Conservation (phyloP, 2,113 vertebrate genomes). For the Castor canadensis region DNA sequence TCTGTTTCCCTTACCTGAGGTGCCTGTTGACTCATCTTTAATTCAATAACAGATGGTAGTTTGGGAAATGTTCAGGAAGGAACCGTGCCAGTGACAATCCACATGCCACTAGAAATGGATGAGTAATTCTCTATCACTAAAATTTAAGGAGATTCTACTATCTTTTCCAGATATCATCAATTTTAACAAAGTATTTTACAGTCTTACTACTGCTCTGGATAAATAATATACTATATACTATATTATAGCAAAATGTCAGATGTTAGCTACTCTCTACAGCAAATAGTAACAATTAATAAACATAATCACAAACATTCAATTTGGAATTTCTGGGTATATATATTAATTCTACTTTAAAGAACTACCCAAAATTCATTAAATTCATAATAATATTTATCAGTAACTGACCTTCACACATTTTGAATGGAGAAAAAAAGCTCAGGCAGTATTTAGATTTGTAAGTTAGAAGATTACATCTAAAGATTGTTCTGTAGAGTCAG, state of each 20-base stretch:
- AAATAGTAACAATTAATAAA: not conserved
- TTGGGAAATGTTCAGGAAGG: slow-evolving; percentile 58
- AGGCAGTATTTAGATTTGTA: not conserved
- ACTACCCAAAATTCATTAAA: slow-evolving; percentile 31
- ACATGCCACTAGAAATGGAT: not conserved
- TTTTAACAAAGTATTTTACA: slow-evolving; percentile 6
- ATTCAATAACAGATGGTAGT: slow-evolving; percentile 69
- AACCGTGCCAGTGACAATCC: slow-evolving; percentile 47
- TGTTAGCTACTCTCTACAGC: not conserved
- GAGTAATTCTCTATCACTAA: not conserved
- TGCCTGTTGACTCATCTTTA: slow-evolving; percentile 70
- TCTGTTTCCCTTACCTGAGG: slow-evolving; percentile 62
- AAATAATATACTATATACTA: not conserved
- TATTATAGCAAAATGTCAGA: not conserved
- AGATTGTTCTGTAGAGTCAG: not conserved
- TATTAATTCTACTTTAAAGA: not conserved
- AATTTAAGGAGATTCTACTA: not conserved
- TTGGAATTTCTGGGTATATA: not conserved
- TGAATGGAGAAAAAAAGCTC: not conserved
- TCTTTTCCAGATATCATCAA: not conserved
- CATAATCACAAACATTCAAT: not conserved
- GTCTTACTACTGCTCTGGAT: not conserved
- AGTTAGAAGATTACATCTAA: not conserved
- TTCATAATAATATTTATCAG: not conserved
- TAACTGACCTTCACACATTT: not conserved